Conservation (phyloP, 1,140 invertebrate species). For the Caenorhabditis inopinata region DNA sequence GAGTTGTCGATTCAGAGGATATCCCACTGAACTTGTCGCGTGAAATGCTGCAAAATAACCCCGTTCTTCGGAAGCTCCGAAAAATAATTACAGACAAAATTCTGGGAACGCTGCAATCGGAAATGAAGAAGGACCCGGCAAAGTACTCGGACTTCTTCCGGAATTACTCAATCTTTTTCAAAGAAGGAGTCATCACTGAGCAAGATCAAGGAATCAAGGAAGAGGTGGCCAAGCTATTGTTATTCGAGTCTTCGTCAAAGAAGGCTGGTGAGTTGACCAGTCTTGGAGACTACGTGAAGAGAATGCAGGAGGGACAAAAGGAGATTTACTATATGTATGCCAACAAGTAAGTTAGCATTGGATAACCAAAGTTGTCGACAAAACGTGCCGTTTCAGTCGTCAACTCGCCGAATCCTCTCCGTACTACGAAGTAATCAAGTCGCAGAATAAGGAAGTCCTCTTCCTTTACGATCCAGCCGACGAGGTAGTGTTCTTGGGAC, state of each 20-base stretch:
- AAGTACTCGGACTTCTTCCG: constrained; percentile 84
- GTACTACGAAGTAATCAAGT: constrained; percentile 86
- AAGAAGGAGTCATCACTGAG: constrained; percentile 87
- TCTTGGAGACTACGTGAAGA: constrained; percentile 79
- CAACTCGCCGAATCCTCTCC: constrained; percentile 86
- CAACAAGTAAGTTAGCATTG: constrained; percentile 74
- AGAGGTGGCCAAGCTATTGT: constrained; percentile 83
- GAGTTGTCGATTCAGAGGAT: constrained; percentile 95
- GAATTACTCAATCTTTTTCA: constrained; percentile 88
- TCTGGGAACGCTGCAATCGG: constrained; percentile 82
- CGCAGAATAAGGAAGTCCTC: constrained; percentile 81
- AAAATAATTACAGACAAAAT: constrained; percentile 83
- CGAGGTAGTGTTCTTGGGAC: constrained; percentile 86
- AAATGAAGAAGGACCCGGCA: constrained; percentile 79
- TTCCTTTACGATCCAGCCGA: constrained; percentile 94
- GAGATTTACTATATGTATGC: constrained; percentile 90
- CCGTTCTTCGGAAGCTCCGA: constrained; percentile 79
- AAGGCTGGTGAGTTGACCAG: constrained; percentile 76
- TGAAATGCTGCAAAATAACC: constrained; percentile 89
- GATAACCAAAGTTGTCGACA: neutral
- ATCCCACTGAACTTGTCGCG: constrained; percentile 94
- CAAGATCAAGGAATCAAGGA: constrained; percentile 82
- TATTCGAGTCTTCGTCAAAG: constrained; percentile 85
- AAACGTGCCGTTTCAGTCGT: constrained; percentile 76
- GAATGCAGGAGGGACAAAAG: constrained; percentile 78